Percentiles rank a stretch among this genome's conserved stretches.
These are phyloP conservation scores for Oreotragus oreotragus DNA, from an alignment of 2,113 vertebrate species.

Conservation along the genomic window DNA sequence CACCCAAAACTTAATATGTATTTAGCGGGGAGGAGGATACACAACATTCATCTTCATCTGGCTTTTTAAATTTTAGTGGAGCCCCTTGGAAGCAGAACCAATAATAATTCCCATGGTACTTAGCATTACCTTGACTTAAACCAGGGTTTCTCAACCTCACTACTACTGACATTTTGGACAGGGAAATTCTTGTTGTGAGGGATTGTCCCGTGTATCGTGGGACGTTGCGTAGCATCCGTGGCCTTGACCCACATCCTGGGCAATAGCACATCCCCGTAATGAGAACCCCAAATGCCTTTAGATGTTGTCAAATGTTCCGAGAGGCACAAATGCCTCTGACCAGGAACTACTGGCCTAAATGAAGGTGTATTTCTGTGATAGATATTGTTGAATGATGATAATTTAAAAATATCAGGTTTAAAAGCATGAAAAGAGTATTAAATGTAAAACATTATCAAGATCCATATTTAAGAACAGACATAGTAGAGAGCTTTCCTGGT, in stretches of 20 bases:
- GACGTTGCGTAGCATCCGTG: not conserved
- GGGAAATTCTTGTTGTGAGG: not conserved
- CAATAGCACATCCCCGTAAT: not conserved
- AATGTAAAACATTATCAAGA: conserved; percentile 63
- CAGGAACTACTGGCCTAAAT: not conserved
- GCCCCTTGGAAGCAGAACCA: not conserved
- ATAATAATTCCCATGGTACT: not conserved
- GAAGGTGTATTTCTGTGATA: not conserved
- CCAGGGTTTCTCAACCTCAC: not conserved
- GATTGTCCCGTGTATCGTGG: not conserved
- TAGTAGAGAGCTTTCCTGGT: not conserved
- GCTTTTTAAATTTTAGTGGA: not conserved
- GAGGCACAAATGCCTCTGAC: not conserved
- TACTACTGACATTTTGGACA: not conserved
- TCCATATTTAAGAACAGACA: conserved; percentile 66
- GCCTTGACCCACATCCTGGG: not conserved
- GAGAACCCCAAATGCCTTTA: not conserved
- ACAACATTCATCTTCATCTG: not conserved
- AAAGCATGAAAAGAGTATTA: not conserved
- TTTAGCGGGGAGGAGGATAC: not conserved
- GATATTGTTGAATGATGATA: not conserved
- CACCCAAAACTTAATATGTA: not conserved
- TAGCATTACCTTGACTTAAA: not conserved
- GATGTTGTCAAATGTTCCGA: not conserved
- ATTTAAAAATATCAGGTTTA: not conserved